Percentiles rank a stretch among this genome's conserved stretches.
phyloP scores from a whole-genome alignment of 2,113 vertebrate species.

The Suncus etruscus region DNA sequence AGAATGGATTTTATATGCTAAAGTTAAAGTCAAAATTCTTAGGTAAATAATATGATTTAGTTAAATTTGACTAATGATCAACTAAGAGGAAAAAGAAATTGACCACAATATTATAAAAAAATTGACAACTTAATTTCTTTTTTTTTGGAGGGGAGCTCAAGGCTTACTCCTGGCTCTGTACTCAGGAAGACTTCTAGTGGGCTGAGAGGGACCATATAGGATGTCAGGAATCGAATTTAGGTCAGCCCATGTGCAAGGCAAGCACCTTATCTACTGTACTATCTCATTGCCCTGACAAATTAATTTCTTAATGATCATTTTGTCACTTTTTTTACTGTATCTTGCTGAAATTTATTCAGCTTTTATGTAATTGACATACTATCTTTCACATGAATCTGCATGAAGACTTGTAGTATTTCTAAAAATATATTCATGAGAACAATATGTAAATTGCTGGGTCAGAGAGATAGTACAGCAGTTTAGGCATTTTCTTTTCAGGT shows the following conservation, averaged over 20 bases:
- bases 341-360: not conserved
- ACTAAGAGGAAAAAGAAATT: not conserved
- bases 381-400: not conserved
- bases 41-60: constrained; percentile 26
- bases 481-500: too few relatives aligned
- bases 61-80: constrained; percentile 19
- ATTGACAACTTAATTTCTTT: constrained; percentile 12
- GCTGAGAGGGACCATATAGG: too few relatives aligned
- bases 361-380: not conserved
- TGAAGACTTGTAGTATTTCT: not conserved
- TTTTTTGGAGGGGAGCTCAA: not conserved
- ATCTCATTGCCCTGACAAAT: not conserved
- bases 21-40: not conserved
- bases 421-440: constrained; percentile 17
- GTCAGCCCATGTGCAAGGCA: too few relatives aligned
- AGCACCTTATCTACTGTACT: too few relatives aligned
- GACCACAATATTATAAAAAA: constrained; percentile 16
- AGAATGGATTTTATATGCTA: constrained; percentile 31
- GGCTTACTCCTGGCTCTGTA: too few relatives aligned
- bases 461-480: too few relatives aligned
- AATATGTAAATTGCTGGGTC: not conserved
- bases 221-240: too few relatives aligned
- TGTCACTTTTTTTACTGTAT: constrained; percentile 11
- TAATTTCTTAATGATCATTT: not conserved
- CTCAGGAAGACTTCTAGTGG: too few relatives aligned